Percentiles rank a stretch among this genome's conserved stretches.
Evolutionary conservation across 2,113 vertebrate genomes (phyloP).

Genomic region (Vulpes vulpes): DNA sequence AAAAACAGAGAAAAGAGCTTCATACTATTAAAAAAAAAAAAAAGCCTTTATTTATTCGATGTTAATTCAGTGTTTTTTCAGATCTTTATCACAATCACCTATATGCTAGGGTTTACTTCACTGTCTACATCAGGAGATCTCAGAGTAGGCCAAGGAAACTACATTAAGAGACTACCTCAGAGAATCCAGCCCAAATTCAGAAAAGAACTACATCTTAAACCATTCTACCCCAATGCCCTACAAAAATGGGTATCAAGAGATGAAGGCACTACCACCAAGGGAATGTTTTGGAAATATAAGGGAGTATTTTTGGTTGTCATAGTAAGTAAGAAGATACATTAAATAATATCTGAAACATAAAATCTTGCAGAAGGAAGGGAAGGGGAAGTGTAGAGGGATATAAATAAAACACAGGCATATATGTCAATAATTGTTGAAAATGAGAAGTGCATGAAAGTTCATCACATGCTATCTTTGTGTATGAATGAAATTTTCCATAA

Average conservation of each 20-base stretch:
- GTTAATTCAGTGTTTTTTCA: neutral
- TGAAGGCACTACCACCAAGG: neutral
- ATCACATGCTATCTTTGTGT: neutral
- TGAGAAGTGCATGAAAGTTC: slow-evolving; percentile 7
- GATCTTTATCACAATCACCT: neutral
- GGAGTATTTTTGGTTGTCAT: neutral
- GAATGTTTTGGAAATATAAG: neutral
- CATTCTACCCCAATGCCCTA: neutral
- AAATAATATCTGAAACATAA: slow-evolving; percentile 7
- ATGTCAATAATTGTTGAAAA: neutral
- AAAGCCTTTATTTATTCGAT: neutral
- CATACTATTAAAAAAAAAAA: neutral
- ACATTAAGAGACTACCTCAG: neutral
- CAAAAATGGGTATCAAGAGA: neutral
- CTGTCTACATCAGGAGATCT: neutral
- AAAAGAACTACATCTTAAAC: neutral
- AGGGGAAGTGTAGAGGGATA: neutral
- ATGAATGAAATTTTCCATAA: slow-evolving; percentile 3
- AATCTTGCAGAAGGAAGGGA: neutral
- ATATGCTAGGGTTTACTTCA: neutral
- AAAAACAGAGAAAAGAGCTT: neutral
- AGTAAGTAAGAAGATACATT: neutral
- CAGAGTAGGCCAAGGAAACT: neutral
- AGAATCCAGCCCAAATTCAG: neutral
- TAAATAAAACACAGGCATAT: neutral